Conservation (phyloP, 2,888 invertebrate species). For the Erpobdella octoculata region DNA sequence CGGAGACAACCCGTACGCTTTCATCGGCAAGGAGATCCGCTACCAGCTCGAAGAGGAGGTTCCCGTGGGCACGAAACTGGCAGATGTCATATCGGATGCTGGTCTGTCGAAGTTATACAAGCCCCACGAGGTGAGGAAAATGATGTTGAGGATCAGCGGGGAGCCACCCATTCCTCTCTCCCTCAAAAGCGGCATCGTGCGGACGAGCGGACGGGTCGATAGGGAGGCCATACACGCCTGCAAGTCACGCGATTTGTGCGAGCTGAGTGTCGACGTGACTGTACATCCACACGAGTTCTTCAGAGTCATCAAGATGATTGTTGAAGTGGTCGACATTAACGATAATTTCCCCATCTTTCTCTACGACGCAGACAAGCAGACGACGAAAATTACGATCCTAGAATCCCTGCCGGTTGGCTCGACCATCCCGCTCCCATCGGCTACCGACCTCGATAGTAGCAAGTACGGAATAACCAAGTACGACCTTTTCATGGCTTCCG, state of each 20-base stretch:
- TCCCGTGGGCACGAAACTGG: background rate
- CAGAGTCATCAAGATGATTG: slow-evolving; percentile 34
- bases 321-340: slow-evolving; percentile 14
- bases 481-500: background rate
- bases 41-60: slow-evolving; percentile 7
- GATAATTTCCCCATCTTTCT: background rate
- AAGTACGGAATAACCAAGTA: background rate
- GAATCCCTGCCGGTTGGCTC: background rate
- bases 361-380: background rate
- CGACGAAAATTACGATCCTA: background rate
- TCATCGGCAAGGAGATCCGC: background rate
- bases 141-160: slow-evolving; percentile 5
- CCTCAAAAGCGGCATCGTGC: slow-evolving; percentile 32
- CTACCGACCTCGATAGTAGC: slow-evolving; percentile 10
- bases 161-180: slow-evolving; percentile 25
- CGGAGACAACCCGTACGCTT: background rate
- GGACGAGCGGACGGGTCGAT: slow-evolving; percentile 33
- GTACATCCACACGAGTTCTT: slow-evolving; percentile 32
- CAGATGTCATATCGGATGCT: background rate
- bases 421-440: slow-evolving; percentile 6
- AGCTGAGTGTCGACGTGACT: slow-evolving; percentile 34
- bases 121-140: background rate
- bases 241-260: slow-evolving; percentile 28
- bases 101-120: background rate
- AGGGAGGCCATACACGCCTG: slow-evolving; percentile 33